phyloP scores from a whole-genome alignment of 2,113 vertebrate genomes.

The Aspidoscelis tigris region DNA sequence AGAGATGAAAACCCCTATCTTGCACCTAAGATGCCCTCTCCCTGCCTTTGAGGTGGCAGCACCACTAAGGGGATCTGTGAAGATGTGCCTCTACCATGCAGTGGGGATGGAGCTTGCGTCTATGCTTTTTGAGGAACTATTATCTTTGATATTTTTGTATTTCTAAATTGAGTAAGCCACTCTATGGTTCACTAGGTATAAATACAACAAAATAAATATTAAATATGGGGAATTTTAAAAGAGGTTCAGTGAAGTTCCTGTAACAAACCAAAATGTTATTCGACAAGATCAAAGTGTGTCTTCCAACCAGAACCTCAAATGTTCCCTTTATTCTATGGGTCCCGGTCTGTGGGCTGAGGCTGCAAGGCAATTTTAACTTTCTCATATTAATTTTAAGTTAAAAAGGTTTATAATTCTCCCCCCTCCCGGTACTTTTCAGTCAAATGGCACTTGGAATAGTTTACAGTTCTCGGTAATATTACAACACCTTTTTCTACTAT shows the following conservation, averaged over 20 bases:
- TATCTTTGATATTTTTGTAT: background rate
- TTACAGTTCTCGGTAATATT: background rate
- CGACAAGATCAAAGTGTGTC: background rate
- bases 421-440: too few relatives aligned
- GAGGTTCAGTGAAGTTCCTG: background rate
- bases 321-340: too few relatives aligned
- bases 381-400: slow-evolving; percentile 6
- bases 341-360: background rate
- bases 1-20: too few relatives aligned
- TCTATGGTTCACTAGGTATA: background rate
- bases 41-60: too few relatives aligned
- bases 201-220: background rate
- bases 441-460: too few relatives aligned
- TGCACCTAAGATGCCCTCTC: too few relatives aligned
- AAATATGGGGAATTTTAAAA: background rate
- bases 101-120: too few relatives aligned
- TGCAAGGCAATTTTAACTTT: background rate
- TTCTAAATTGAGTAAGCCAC: background rate
- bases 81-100: too few relatives aligned
- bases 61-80: too few relatives aligned
- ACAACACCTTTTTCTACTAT: too few relatives aligned
- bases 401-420: background rate
- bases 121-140: too few relatives aligned
- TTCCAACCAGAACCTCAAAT: background rate
- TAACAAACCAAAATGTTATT: background rate